Evolutionary conservation across 2,797 vertebrate genomes (phyloP).

Genomic region (Cynodonichthys magdalenae): DNA sequence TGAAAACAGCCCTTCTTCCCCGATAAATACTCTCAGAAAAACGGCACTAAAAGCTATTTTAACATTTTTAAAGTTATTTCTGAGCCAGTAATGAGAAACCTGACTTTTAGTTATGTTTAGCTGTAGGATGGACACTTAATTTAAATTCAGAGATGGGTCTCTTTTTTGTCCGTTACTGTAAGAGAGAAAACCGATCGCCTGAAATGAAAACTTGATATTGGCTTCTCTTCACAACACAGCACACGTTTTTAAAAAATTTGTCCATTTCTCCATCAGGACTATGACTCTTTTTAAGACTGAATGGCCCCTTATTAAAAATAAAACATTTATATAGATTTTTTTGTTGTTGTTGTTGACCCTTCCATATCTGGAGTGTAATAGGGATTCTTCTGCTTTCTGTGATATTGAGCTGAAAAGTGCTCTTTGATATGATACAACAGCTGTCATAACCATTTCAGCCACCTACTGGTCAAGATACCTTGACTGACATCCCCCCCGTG

Average conservation of each 20-base stretch:
- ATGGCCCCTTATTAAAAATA: slow-evolving; percentile 10
- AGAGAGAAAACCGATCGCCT: slow-evolving; percentile 4
- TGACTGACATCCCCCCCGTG: slow-evolving; percentile 57
- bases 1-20: slow-evolving; percentile 29
- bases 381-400: slow-evolving; percentile 13
- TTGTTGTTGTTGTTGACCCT: neutral
- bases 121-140: slow-evolving; percentile 5
- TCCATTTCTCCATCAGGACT: neutral
- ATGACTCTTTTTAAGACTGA: neutral
- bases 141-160: slow-evolving; percentile 18
- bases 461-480: slow-evolving; percentile 51
- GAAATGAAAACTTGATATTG: neutral
- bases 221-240: neutral
- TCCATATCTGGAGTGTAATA: neutral
- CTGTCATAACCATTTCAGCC: slow-evolving; percentile 48
- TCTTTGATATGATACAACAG: slow-evolving; percentile 53
- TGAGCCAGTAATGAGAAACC: slow-evolving; percentile 20
- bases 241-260: neutral
- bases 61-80: slow-evolving; percentile 36
- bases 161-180: slow-evolving; percentile 2
- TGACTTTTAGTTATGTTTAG: slow-evolving; percentile 26
- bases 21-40: slow-evolving; percentile 47
- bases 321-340: slow-evolving; percentile 1
- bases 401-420: slow-evolving; percentile 45
- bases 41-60: slow-evolving; percentile 17